phyloP scores from a whole-genome alignment of 2,113 vertebrate genomes.

The Mustelus asterias region DNA sequence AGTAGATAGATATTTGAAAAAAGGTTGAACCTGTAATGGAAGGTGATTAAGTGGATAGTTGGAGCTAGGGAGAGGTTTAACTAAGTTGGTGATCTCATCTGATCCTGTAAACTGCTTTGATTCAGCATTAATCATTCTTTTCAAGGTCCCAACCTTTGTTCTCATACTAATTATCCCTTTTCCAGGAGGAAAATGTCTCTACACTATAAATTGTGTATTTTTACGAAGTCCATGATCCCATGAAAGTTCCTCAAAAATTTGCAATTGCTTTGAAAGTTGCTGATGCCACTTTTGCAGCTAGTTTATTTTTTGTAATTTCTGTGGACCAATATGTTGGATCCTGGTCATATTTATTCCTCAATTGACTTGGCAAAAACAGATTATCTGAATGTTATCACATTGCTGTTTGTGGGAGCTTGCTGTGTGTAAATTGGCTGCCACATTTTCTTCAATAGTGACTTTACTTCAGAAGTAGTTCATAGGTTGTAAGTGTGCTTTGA shows the following conservation, averaged over 20 bases:
- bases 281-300: neutral
- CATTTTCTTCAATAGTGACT: too few relatives aligned
- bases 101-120: neutral
- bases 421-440: too few relatives aligned
- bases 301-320: neutral
- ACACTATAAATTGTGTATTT: neutral
- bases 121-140: neutral
- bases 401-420: too few relatives aligned
- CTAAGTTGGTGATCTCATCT: neutral
- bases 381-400: too few relatives aligned
- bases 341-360: neutral
- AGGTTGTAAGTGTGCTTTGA: too few relatives aligned
- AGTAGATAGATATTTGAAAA: neutral
- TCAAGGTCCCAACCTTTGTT: neutral
- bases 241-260: neutral
- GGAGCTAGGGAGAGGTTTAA: too few relatives aligned
- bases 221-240: neutral
- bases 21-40: neutral
- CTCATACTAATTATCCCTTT: neutral
- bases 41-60: neutral
- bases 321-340: neutral
- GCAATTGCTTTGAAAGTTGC: neutral
- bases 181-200: neutral
- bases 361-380: too few relatives aligned
- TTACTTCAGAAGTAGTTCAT: too few relatives aligned